Base-by-base conservation (phyloP, 1,140 invertebrate species). In the Bombus sibiricus region DNA sequence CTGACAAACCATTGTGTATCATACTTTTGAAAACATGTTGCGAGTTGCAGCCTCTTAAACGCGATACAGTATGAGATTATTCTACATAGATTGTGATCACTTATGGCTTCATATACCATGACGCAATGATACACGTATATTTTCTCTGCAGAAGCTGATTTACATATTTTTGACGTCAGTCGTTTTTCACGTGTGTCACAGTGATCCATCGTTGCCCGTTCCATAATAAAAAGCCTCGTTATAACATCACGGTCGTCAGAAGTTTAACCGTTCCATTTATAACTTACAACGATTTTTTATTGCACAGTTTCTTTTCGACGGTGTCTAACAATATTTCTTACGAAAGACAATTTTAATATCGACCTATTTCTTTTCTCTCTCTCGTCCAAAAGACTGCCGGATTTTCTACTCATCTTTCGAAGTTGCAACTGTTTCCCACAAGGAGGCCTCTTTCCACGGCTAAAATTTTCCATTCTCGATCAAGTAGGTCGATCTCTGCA, bases 121-220 rank as follows among this genome's bases (percentile, higher is more conserved):
- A 32, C n/a, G 39, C 25, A 22, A 62, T 25, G n/a, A 32, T 32
- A 34, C 43, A 0, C 1, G 22, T 25, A 53, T 47, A 69, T 47
- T 71, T 81, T 68, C 62, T 18, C n/a, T 13, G 39, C 39, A 15
- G 8, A 41, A n/a, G 47, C 47, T 28, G 9, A 59, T 57, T 57
- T 76, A 28, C 47, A 59, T 76, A 57, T 59, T 39, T 37, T 62
- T n/a, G 53, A 77, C 72, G 72, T n/a, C 25, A 74, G 18, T 34
- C 41, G 43, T 53, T 53, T 74, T 34, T 74, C 72, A 34, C 43
- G 18, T 5, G 28, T 32, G 64, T 68, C 59, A 47, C 41, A 13
- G 15, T 10, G 62, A 79, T 66, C 32, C 77, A 28, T 64, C 59
- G 76, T 41, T 25, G 39, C n/a, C 37, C 5, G 25, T 39, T 25